Evolutionary conservation across 2,888 invertebrate genomes (phyloP).

Genomic region (Trissonchulus sp.): DNA sequence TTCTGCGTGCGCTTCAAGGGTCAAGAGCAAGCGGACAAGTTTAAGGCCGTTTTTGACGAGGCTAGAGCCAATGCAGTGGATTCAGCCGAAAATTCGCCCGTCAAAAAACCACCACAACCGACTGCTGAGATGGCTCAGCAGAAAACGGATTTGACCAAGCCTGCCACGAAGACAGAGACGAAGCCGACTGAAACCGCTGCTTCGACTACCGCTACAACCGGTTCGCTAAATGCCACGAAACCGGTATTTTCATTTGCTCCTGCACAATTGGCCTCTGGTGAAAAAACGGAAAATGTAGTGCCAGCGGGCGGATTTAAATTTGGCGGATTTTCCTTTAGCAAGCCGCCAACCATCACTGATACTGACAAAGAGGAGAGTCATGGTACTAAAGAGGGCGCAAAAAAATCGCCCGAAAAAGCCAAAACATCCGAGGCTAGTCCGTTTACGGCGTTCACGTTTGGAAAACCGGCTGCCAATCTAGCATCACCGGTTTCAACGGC

Average conservation of each 20-base stretch:
- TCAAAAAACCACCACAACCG: neutral
- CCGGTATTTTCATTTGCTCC: too few relatives aligned
- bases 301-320: conserved; percentile 4
- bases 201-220: neutral
- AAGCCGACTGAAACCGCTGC: neutral
- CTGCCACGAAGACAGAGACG: too few relatives aligned
- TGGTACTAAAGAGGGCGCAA: neutral
- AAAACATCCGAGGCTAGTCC: neutral
- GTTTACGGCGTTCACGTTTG: conserved; percentile 3
- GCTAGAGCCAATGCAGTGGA: neutral
- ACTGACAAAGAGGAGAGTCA: too few relatives aligned
- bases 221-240: neutral
- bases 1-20: conserved; percentile 8
- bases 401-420: neutral
- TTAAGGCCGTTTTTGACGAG: neutral
- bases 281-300: neutral
- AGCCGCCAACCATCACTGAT: neutral
- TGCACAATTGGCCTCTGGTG: neutral
- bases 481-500: neutral
- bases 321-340: conserved; percentile 25
- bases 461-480: neutral
- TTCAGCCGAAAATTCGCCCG: neutral
- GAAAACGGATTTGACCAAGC: too few relatives aligned
- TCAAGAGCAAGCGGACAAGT: conserved; percentile 5
- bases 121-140: too few relatives aligned